phyloP scores from a whole-genome alignment of 1,140 invertebrate species.

The Colletes latitarsis region DNA sequence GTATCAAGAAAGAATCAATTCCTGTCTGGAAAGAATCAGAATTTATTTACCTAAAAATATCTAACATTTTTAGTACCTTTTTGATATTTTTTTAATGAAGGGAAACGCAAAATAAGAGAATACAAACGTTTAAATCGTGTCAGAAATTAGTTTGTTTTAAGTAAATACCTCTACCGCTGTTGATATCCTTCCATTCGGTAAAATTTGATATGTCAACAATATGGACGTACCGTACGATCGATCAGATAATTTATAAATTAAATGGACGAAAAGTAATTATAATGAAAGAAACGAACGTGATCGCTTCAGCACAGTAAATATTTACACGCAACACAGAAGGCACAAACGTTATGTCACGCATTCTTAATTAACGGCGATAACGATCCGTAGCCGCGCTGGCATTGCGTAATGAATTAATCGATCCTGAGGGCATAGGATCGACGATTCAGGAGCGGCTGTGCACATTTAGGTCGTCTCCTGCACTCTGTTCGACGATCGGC shows the following conservation, averaged over 20 bases:
- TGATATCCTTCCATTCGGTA: too few species aligned
- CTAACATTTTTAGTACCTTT: too few species aligned
- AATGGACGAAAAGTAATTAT: not conserved
- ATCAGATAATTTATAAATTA: not conserved
- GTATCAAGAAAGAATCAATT: not conserved
- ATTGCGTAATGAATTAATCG: conserved; percentile 54
- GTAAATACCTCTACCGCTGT: too few species aligned
- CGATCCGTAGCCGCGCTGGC: not conserved
- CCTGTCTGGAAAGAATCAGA: too few species aligned
- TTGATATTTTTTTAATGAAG: too few species aligned
- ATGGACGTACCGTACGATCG: not conserved
- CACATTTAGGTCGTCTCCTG: conserved; percentile 49
- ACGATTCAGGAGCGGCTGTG: conserved; percentile 50
- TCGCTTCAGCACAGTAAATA: not conserved
- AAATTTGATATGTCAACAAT: too few species aligned
- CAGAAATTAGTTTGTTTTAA: too few species aligned
- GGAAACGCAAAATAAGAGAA: too few species aligned
- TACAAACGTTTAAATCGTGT: too few species aligned
- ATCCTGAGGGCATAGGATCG: conserved; percentile 14
- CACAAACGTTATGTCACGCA: not conserved
- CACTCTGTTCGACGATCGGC: conserved; percentile 47
- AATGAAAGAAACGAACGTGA: not conserved
- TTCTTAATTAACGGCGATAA: conserved; percentile 4
- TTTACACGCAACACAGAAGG: not conserved
- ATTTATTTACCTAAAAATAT: too few species aligned